Base-by-base conservation (phyloP, 2,797 vertebrate genomes). In the Zalophus californianus region DNA sequence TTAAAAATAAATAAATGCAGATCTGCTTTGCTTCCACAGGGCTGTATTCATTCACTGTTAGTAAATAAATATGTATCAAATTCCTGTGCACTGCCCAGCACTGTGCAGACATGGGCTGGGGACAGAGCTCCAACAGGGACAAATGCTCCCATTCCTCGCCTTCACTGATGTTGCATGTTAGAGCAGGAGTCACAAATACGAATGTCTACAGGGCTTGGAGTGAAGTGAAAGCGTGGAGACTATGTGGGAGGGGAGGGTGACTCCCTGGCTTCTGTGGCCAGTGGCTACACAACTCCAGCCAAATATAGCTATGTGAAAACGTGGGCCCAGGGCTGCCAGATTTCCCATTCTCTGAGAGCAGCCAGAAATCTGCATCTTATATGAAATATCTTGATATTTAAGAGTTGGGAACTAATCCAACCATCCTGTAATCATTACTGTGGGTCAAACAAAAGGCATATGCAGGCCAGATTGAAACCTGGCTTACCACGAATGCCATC, bases 51-150 rank as follows among this genome's bases (percentile, higher is more conserved):
- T 41, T 88, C 23, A 73, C 80, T 95, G 52, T 96, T 90, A 94
- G 92, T 96, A 92, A 95, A 86, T 77, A 96, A 90, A 60, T 88
- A 77, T 48, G 88, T 56, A 86, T 91, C 75, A 68, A 84, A 58
- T 78, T 54, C 35, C 32, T 95, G 52, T 48, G 38, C 80, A 84
- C 75, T 56, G 38, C 60, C 58, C 18, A 58, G 83, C 35, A 21
- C 41, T 35, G 3, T 82, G 68, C 89, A 68, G 78, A 84, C 21
- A 12, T 27, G 20, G 1, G 16, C 27, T 52, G 8, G 60, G 41
- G 35, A 66, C 52, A 83, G 44, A 86, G 52, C 32, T 77, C 44
- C 12, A 3, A 52, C 44, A 2, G 1, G 32, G 73, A 83, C 58
- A 32, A 7, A 56, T 20, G 79, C 12, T 52, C 4, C 1, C 60